These are phyloP conservation scores for Catostylus mosaicus DNA, from an alignment of 30 jellyfish, hydroid and myxozoan species.

Conservation along the genomic window DNA sequence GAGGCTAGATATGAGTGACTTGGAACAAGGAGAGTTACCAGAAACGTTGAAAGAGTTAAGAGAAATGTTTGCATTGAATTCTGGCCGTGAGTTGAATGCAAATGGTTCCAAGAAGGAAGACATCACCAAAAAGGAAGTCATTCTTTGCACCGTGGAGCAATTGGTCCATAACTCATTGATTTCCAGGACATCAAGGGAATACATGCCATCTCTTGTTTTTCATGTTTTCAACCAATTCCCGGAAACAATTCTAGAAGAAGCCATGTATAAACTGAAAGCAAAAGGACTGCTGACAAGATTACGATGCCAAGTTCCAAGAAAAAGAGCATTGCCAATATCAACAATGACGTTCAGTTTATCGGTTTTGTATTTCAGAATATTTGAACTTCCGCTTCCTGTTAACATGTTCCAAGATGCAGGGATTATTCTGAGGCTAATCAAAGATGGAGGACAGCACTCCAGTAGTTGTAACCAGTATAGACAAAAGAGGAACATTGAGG, in stretches of 20 bases:
- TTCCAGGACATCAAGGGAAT: slow-evolving; percentile 53
- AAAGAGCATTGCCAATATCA: slow-evolving; percentile 79
- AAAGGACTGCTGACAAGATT: slow-evolving; percentile 55
- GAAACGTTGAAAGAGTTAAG: slow-evolving; percentile 41
- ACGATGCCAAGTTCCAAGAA: slow-evolving; percentile 65
- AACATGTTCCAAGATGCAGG: slow-evolving; percentile 49
- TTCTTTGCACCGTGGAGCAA: slow-evolving; percentile 48
- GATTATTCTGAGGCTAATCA: slow-evolving; percentile 42
- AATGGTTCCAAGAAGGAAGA: not conserved
- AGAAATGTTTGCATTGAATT: slow-evolving; percentile 5
- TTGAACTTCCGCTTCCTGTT: slow-evolving; percentile 68
- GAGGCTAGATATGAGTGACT: slow-evolving; percentile 22
- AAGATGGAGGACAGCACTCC: slow-evolving; percentile 66
- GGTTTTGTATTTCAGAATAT: slow-evolving; percentile 56
- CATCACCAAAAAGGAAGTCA: slow-evolving; percentile 29
- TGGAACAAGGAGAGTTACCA: slow-evolving; percentile 22
- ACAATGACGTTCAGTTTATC: slow-evolving; percentile 76
- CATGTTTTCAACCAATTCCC: slow-evolving; percentile 69
- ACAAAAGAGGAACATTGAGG: not conserved
- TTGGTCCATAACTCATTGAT: slow-evolving; percentile 79
- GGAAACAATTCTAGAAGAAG: slow-evolving; percentile 33
- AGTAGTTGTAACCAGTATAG: not conserved
- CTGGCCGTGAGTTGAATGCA: slow-evolving; percentile 3
- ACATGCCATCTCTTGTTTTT: slow-evolving; percentile 75
- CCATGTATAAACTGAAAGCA: slow-evolving; percentile 51